Evolutionary conservation across 2,797 vertebrate species (phyloP), one percentile per base, ranked within the genome.

Genomic region (Lithobates sylvaticus): DNA sequence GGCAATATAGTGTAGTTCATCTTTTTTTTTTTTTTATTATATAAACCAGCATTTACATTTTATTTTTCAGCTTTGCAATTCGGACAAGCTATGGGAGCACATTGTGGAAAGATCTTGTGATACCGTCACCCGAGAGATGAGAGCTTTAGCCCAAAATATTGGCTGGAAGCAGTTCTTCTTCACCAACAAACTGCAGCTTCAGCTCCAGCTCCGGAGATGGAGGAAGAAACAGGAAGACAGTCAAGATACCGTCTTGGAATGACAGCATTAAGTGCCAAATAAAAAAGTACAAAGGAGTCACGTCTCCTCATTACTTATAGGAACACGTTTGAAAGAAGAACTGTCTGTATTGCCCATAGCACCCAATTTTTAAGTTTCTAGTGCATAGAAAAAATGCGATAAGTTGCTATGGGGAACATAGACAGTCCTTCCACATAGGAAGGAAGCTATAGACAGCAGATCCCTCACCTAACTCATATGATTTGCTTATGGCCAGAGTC

Each of bases 111-210:
- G 82, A 0, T 39, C 91, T 29, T 92, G 90, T 79, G 93, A 93
- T 85, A 91, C 91, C 0, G 84, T 96, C 88, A 93, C 95, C 0
- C 86, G 88, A 1, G 96, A 95, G 85, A 93, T 94, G 90, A 89
- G 89, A 39, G 91, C 94, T 80, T 89, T 97, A 88, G 95, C 95
- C 0, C 7, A 79, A 36, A 94, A 95, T 36, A 58, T 94, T 10
- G 95, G 95, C 86, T 98, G 96, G 96, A 95, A 93, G 69, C 85
- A 80, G 39, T 79, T 97, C 80, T 97, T 96, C 91, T 97, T 97
- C 89, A 95, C 95, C 88, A 94, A 91, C 90, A 95, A 94, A 88
- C 89, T 96, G 42, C 96, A 96, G 88, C 94, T 96, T 26, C 96
- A 96, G 94, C 94, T 93, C 89, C 89, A 94, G 80, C 94, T 97